Conservation (phyloP, 2,797 vertebrate species). For the Hafferia zeledoni region DNA sequence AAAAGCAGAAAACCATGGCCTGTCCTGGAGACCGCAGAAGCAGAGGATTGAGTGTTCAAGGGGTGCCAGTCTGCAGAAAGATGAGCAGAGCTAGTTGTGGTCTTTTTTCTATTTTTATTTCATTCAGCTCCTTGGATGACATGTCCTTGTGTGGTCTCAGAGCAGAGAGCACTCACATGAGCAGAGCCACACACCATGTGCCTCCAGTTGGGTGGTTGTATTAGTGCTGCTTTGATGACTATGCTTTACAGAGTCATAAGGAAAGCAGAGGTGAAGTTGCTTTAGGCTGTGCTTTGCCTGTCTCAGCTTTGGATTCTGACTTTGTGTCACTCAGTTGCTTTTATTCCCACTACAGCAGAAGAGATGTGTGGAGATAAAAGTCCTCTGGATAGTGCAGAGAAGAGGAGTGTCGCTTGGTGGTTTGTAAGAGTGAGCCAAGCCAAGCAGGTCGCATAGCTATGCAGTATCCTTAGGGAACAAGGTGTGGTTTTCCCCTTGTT, state of each 20-base stretch:
- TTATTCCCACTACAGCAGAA: conserved; percentile 35
- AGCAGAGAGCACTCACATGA: neutral
- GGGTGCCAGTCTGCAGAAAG: neutral
- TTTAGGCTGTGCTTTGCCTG: conserved; percentile 46
- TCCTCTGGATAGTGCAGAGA: neutral
- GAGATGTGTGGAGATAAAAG: conserved; percentile 44
- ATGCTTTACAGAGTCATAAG: neutral
- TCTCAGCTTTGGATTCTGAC: conserved; percentile 16
- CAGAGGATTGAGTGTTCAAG: neutral
- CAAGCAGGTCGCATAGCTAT: conserved; percentile 17
- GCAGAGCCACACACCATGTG: neutral
- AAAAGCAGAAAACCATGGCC: neutral
- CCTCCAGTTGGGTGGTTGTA: neutral
- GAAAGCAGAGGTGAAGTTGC: conserved; percentile 35
- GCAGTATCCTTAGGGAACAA: conserved; percentile 3
- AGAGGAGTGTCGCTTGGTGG: neutral
- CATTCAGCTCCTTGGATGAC: neutral
- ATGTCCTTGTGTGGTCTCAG: neutral
- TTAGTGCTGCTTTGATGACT: conserved; percentile 18
- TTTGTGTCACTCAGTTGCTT: conserved; percentile 18
- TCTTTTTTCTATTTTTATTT: neutral
- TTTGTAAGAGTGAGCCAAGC: conserved; percentile 34
- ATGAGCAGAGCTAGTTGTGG: neutral
- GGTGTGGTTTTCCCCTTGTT: neutral
- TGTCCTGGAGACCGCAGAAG: neutral